These are phyloP conservation scores for Mycalesis mineus DNA, from an alignment of 2,888 invertebrate species.

Conservation along the genomic window DNA sequence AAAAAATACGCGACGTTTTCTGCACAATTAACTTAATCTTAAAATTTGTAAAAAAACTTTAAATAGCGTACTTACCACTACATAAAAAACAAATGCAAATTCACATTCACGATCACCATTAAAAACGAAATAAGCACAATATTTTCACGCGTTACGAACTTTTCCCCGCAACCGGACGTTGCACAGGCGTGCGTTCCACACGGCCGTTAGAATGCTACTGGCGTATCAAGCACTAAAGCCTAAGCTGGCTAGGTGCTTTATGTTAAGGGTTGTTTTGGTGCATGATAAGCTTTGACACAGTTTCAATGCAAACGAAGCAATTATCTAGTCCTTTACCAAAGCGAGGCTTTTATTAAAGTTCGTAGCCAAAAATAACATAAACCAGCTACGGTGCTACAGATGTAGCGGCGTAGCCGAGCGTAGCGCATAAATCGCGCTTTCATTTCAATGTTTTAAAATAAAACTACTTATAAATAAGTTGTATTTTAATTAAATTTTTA, in stretches of 20 bases:
- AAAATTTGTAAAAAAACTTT: not conserved
- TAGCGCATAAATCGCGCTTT: too few relatives aligned
- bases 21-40: too few relatives aligned
- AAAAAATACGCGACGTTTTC: too few relatives aligned
- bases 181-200: conserved; percentile 12
- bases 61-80: conserved; percentile 8
- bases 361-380: not conserved
- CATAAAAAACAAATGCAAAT: conserved; percentile 7
- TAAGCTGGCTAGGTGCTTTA: conserved; percentile 2
- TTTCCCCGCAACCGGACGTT: conserved; percentile 9
- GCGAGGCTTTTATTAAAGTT: not conserved
- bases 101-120: conserved; percentile 9
- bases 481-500: not conserved
- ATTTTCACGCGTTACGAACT: conserved; percentile 20
- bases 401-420: not conserved
- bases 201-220: conserved; percentile 18
- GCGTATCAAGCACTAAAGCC: conserved; percentile 2
- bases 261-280: conserved; percentile 10
- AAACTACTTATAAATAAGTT: not conserved
- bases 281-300: conserved; percentile 3
- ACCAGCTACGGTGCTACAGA: not conserved
- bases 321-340: not conserved
- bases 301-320: not conserved
- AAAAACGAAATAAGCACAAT: conserved; percentile 4
- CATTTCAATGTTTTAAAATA: too few relatives aligned